Percentiles rank a stretch among this genome's conserved stretches.
These are phyloP conservation scores for Hydrocynus forskahlii DNA, from an alignment of 2,797 vertebrate species.

Conservation along the genomic window DNA sequence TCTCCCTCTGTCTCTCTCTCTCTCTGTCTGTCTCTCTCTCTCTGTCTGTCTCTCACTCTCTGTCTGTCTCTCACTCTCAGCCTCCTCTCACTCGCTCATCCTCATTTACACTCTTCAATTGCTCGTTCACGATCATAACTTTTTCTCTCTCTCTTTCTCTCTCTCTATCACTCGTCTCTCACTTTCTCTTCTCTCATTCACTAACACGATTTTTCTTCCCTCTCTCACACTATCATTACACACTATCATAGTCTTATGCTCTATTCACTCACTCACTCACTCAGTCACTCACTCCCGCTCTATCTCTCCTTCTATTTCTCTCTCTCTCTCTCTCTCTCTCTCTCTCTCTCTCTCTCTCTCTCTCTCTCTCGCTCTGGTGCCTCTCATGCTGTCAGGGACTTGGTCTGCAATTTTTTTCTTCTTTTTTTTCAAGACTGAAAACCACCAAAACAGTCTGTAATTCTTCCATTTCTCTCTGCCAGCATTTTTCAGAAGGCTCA, in stretches of 20 bases:
- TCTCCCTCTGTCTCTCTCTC: conserved; percentile 14
- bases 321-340: conserved; percentile 2
- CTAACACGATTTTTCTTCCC: too few relatives aligned
- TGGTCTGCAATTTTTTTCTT: conserved; percentile 56
- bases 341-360: neutral
- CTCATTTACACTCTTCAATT: too few relatives aligned
- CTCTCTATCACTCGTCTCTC: too few relatives aligned
- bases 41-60: neutral
- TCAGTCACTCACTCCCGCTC: neutral
- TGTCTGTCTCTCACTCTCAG: too few relatives aligned
- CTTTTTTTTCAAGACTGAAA: conserved; percentile 61
- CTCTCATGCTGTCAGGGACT: conserved; percentile 58
- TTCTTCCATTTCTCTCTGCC: conserved; percentile 54
- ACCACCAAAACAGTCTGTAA: conserved; percentile 65
- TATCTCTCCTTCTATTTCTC: neutral
- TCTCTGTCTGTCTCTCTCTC: neutral
- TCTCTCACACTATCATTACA: conserved; percentile 5
- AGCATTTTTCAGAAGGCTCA: conserved; percentile 55
- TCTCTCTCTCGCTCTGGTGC: neutral
- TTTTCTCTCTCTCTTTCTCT: too few relatives aligned
- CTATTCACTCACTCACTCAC: conserved; percentile 4
- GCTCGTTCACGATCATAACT: too few relatives aligned
- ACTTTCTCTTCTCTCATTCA: too few relatives aligned
- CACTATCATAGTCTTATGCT: conserved; percentile 7
- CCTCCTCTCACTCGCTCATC: too few relatives aligned